Evolutionary conservation across 1,140 invertebrate genomes (phyloP).

Genomic region (Diabrotica virgifera): DNA sequence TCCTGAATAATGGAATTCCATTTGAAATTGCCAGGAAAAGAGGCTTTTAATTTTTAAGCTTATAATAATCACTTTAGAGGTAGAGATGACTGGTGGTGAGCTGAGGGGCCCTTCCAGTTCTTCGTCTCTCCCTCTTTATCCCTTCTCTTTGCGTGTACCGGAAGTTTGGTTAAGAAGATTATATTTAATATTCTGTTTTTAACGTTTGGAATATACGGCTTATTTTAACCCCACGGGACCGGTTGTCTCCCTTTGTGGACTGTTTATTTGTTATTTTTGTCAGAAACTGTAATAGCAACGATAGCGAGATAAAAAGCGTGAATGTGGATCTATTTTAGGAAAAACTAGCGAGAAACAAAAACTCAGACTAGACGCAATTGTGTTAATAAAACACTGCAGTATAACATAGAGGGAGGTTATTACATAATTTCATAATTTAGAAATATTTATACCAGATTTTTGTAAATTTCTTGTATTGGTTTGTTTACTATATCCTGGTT

Average conservation of each 20-base stretch:
- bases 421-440: no score
- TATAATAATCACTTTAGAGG: slow-evolving; percentile 21
- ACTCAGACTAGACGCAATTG: no score
- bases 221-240: slow-evolving; percentile 5
- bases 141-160: background rate
- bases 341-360: no score
- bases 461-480: no score
- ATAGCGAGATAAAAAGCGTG: background rate
- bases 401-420: no score
- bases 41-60: slow-evolving; percentile 19
- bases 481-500: no score
- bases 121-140: background rate
- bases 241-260: slow-evolving; percentile 7
- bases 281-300: background rate
- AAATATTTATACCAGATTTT: no score
- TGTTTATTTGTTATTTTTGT: background rate
- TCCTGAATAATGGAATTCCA: slow-evolving; percentile 14
- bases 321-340: no score
- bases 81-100: slow-evolving; percentile 7
- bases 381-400: no score
- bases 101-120: background rate
- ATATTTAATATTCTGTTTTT: slow-evolving; percentile 24
- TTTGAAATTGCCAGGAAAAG: slow-evolving; percentile 19
- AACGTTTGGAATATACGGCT: slow-evolving; percentile 11
- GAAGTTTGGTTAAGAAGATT: slow-evolving; percentile 22